Conservation (phyloP, 2,888 invertebrate species). For the Megaustenia siamemsis region DNA sequence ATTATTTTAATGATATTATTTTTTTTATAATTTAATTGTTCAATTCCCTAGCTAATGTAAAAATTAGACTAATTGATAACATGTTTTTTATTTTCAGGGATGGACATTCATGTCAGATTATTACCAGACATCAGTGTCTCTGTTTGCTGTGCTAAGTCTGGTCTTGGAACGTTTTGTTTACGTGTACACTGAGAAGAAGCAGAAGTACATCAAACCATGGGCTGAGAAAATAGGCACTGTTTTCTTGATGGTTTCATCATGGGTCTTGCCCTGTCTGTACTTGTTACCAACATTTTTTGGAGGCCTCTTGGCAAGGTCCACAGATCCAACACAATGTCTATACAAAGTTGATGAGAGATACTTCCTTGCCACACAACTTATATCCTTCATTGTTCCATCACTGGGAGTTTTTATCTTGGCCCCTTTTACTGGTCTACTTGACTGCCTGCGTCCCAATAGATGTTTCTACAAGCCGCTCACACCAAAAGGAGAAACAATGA, state of each 20-base stretch:
- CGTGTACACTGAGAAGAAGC: conserved; percentile 55
- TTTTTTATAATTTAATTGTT: too few relatives aligned
- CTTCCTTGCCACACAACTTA: conserved; percentile 54
- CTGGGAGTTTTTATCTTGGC: conserved; percentile 56
- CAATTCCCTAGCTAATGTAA: too few relatives aligned
- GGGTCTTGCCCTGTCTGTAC: conserved; percentile 53
- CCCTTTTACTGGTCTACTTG: conserved; percentile 57
- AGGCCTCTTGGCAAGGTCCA: conserved; percentile 47
- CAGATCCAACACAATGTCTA: conserved; percentile 46
- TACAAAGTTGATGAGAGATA: conserved; percentile 50
- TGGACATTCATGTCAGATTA: conserved; percentile 51
- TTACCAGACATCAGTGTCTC: conserved; percentile 50
- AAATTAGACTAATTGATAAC: too few relatives aligned
- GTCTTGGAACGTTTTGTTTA: conserved; percentile 59
- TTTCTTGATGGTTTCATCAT: conserved; percentile 55
- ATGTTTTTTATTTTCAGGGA: conserved; percentile 40
- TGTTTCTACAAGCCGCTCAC: conserved; percentile 56
- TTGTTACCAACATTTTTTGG: conserved; percentile 53
- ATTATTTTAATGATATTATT: too few relatives aligned
- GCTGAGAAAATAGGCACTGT: conserved; percentile 46
- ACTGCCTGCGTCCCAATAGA: conserved; percentile 55
- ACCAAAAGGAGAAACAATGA: conserved; percentile 56
- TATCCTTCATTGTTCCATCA: conserved; percentile 57
- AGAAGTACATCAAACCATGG: conserved; percentile 44
- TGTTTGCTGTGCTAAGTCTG: conserved; percentile 54